These are phyloP conservation scores for Strigamia crassipes DNA, from an alignment of 2,888 invertebrate species.

Conservation along the genomic window DNA sequence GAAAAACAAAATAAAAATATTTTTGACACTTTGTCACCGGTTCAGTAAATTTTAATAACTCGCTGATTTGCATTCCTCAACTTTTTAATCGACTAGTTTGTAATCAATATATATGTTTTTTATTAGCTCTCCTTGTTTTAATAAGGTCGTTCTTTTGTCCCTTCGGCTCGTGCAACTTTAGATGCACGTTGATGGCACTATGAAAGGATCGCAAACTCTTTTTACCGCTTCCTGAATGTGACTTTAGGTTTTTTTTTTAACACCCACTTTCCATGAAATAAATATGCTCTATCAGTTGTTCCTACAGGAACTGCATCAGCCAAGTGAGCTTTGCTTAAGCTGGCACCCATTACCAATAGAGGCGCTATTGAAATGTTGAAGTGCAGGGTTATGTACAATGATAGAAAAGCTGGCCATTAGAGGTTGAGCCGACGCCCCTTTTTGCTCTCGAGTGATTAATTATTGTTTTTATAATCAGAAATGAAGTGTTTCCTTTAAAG, in stretches of 20 bases:
- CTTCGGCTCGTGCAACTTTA: background rate
- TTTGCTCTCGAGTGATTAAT: conserved; percentile 15
- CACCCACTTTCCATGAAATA: background rate
- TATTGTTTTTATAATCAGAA: background rate
- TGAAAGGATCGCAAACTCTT: conserved; percentile 19
- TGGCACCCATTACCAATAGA: conserved; percentile 10
- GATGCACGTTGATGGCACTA: background rate
- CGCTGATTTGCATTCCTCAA: background rate
- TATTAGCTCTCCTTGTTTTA: background rate
- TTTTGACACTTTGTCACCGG: background rate
- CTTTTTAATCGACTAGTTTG: background rate
- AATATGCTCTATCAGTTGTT: conserved; percentile 35
- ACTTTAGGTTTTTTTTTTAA: background rate
- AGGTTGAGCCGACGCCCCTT: background rate
- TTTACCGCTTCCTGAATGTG: conserved; percentile 29
- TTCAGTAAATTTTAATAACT: background rate
- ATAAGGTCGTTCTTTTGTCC: conserved; percentile 3
- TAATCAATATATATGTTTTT: background rate
- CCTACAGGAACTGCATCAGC: conserved; percentile 1
- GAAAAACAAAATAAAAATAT: too few species aligned
- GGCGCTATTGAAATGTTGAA: conserved; percentile 15
- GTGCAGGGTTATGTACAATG: conserved; percentile 29
- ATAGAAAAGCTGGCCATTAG: conserved; percentile 25
- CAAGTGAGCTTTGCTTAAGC: conserved; percentile 35
- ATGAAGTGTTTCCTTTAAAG: background rate